Evolutionary conservation across 1,140 invertebrate species (phyloP), one percentile per base, ranked within the genome.

Genomic region (Wiebesia pumilae): DNA sequence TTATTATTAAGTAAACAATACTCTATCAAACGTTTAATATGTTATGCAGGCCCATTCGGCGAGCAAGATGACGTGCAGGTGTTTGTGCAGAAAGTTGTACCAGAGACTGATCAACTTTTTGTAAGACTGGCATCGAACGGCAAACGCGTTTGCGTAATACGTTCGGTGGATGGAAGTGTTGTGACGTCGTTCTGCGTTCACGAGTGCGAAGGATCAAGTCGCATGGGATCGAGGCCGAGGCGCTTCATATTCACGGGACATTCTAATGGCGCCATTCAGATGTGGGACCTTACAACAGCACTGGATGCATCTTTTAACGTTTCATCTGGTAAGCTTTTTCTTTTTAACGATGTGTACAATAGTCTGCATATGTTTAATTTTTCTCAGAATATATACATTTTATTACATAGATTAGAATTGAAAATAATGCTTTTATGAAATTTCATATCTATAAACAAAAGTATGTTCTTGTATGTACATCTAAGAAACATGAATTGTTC

Each of bases 211-310:
- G 98, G 98, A 0, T 98, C 97, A 0, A 97, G 96, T 91, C 95
- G 98, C 58, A 98, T 98, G 97, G 98, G 97, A 4, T 98, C 98
- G 24, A 94, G 98, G 83, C 98, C 98, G 2, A 94, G 98, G 21
- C 92, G 98, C 86, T 98, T 99, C 90, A 97, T 99, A 89, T 97
- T 99, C 89, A 99, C 98, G 30, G 99, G 98, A 10, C 98, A 99
- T 92, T 96, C 96, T 30, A 99, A 98, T 92, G 98, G 99, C 77
- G 97, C 97, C 80, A 97, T 99, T 89, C 98, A 99, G 95, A 98
- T 99, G 97, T 99, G 98, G 98, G 98, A 99, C 94, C 94, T 99
- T 54, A 99, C 98, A 6, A 99, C 98, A 19, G 98, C 98, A 75
- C 94, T 99, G 33, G 98, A 99, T 93, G 95, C 97, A 83, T 94